Conservation (phyloP, 2,888 invertebrate species). For the Actias luna region DNA sequence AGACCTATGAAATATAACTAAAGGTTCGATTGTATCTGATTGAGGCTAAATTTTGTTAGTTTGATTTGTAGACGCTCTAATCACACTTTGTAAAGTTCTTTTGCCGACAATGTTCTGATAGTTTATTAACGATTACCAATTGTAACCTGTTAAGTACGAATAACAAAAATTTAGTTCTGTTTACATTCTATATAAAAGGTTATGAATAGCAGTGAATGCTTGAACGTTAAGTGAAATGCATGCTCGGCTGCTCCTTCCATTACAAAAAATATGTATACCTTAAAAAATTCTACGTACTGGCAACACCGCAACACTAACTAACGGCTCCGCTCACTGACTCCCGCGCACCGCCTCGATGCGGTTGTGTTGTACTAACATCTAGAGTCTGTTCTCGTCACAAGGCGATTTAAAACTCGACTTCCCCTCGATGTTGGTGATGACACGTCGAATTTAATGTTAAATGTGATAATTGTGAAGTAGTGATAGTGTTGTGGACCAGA, state of each 20-base stretch:
- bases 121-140: not conserved
- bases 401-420: conserved; percentile 15
- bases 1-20: not conserved
- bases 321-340: conserved; percentile 38
- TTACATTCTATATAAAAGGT: not conserved
- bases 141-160: not conserved
- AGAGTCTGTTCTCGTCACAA: conserved; percentile 19
- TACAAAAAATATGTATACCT: not conserved
- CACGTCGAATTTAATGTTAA: conserved; percentile 44
- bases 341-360: conserved; percentile 29
- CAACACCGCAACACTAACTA: not conserved
- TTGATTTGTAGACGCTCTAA: too few relatives aligned
- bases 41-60: too few relatives aligned
- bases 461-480: conserved; percentile 46
- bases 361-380: conserved; percentile 29
- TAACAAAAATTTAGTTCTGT: not conserved
- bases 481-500: conserved; percentile 51
- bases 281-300: not conserved
- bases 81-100: not conserved
- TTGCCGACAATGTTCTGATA: not conserved
- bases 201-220: not conserved
- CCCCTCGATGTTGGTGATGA: conserved; percentile 45
- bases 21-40: not conserved
- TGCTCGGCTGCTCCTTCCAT: not conserved
- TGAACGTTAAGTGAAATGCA: not conserved